Conservation (phyloP, 2,113 vertebrate genomes). For the Nicator chloris region DNA sequence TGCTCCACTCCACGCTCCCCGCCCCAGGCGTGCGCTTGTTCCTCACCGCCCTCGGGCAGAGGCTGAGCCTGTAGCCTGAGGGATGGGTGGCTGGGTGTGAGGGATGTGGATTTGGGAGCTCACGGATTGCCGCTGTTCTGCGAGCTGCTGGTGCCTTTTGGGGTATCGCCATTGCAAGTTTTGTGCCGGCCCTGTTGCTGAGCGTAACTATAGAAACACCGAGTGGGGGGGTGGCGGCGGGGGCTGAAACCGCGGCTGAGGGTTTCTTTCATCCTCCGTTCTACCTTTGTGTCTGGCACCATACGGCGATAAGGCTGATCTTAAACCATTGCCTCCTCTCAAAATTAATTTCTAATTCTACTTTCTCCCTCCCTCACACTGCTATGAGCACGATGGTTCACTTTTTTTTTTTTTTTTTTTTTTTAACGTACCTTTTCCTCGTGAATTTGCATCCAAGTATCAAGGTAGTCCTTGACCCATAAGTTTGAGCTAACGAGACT, state of each 20-base stretch:
- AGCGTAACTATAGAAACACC: conserved; percentile 23
- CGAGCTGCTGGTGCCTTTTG: not conserved
- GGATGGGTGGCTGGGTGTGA: accelerated
- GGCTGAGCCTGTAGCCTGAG: not conserved
- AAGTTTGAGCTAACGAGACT: not conserved
- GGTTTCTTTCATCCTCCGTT: not conserved
- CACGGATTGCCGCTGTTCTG: not conserved
- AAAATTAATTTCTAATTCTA: not conserved
- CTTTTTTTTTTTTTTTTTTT: not conserved
- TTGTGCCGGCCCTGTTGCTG: not conserved
- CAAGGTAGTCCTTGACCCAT: not conserved
- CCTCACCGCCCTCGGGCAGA: not conserved
- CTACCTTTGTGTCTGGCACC: not conserved
- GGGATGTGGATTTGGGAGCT: accelerated
- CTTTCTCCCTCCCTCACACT: not conserved
- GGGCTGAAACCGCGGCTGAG: not conserved
- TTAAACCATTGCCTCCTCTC: not conserved
- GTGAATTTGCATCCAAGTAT: not conserved
- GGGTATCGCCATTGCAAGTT: not conserved
- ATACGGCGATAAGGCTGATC: not conserved
- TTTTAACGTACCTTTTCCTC: not conserved
- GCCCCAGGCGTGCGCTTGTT: not conserved
- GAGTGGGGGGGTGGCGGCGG: not conserved
- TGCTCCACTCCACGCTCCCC: too few species aligned
- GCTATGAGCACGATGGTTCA: accelerated